These are phyloP conservation scores for Caenorhabditis uteleia DNA, from an alignment of 2,888 invertebrate species.

Conservation along the genomic window DNA sequence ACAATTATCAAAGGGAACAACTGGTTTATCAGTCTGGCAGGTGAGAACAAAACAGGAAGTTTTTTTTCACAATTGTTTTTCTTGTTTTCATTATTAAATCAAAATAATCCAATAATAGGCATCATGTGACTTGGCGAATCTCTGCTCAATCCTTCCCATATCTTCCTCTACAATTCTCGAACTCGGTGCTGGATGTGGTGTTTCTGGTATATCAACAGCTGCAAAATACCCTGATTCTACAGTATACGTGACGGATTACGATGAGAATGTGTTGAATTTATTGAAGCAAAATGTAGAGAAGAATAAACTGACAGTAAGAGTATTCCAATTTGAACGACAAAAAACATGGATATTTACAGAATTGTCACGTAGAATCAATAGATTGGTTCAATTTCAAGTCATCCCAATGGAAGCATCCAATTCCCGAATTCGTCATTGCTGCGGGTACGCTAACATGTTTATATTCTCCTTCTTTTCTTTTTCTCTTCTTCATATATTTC, in stretches of 20 bases:
- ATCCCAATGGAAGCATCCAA: slow-evolving; percentile 8
- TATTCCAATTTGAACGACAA: not conserved
- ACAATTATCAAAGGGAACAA: slow-evolving; percentile 60
- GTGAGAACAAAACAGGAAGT: too few species aligned
- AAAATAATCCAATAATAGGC: slow-evolving; percentile 14
- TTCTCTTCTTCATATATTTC: slow-evolving; percentile 1
- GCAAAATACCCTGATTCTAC: slow-evolving; percentile 11
- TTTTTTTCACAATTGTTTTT: not conserved
- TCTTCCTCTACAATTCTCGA: slow-evolving; percentile 42
- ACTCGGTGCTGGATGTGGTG: slow-evolving; percentile 62
- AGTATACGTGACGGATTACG: slow-evolving; percentile 51
- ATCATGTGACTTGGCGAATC: slow-evolving; percentile 41
- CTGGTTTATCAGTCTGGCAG: slow-evolving; percentile 62
- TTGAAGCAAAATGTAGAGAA: slow-evolving; percentile 44
- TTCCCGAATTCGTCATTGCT: slow-evolving; percentile 40
- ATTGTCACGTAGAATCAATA: slow-evolving; percentile 6
- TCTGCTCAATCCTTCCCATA: slow-evolving; percentile 26
- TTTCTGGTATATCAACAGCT: slow-evolving; percentile 41
- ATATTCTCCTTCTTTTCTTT: too few species aligned
- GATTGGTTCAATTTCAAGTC: slow-evolving; percentile 39
- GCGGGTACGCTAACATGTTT: too few species aligned
- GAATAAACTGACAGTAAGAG: slow-evolving; percentile 10
- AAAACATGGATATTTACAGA: not conserved
- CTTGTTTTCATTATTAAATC: too few species aligned
- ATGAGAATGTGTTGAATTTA: slow-evolving; percentile 53